A percentile compares a stretch with the other conserved stretches of the same genome.
Conservation (phyloP, 2,888 invertebrate genomes). For the Sminthurinus aureus region DNA sequence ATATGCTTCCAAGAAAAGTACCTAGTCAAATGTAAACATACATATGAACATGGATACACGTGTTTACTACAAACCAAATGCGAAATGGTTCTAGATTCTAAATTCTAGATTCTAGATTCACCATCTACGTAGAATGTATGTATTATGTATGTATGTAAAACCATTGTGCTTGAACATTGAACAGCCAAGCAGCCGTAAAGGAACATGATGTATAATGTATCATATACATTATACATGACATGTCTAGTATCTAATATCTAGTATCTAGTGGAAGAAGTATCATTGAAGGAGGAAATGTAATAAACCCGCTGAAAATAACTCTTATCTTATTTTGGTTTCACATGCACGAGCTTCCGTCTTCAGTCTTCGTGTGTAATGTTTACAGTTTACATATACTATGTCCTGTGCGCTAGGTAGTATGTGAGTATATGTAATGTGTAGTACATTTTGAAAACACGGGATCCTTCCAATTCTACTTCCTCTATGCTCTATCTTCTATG, state of each 20-base stretch:
- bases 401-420: too few relatives aligned
- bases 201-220: neutral
- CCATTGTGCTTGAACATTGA: neutral
- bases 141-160: neutral
- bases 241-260: too few relatives aligned
- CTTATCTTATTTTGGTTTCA: neutral
- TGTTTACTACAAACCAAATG: too few relatives aligned
- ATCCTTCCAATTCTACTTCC: neutral
- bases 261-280: too few relatives aligned
- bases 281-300: neutral
- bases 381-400: neutral
- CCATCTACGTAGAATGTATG: neutral
- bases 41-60: too few relatives aligned
- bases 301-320: neutral
- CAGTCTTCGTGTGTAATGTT: neutral
- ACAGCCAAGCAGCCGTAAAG: neutral
- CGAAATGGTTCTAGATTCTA: too few relatives aligned
- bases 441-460: too few relatives aligned
- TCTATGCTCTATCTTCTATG: neutral
- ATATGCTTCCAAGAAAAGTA: too few relatives aligned
- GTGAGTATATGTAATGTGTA: too few relatives aligned
- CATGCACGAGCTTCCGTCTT: neutral
- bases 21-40: too few relatives aligned
- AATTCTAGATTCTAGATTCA: too few relatives aligned
- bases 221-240: neutral